Conservation (phyloP, 1,140 invertebrate species). For the Acromyrmex heyeri region DNA sequence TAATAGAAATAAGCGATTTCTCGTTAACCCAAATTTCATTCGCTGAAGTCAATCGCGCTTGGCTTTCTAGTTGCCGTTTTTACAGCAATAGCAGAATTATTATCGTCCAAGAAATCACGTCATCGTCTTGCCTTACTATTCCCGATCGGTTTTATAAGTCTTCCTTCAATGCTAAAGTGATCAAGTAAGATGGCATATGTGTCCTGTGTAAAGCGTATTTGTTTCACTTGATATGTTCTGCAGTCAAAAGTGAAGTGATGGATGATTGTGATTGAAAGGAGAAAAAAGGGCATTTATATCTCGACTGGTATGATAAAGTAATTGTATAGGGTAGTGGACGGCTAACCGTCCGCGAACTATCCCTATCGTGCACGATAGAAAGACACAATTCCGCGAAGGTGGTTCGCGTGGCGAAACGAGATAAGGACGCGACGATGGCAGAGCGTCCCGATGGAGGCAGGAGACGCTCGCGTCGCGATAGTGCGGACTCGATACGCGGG, state of each 20-base stretch:
- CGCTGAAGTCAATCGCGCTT: neutral
- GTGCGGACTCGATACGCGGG: slow-evolving; percentile 64
- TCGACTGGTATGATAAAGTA: slow-evolving; percentile 37
- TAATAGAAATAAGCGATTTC: neutral
- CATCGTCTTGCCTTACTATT: neutral
- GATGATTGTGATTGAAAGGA: neutral
- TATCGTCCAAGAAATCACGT: neutral
- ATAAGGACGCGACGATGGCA: slow-evolving; percentile 83
- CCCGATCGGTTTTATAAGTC: neutral
- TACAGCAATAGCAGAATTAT: neutral
- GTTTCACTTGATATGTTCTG: neutral
- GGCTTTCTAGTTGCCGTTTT: neutral
- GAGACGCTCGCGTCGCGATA: slow-evolving; percentile 73
- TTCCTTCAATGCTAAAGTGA: neutral
- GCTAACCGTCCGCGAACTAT: slow-evolving; percentile 21
- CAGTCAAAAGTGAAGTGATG: neutral
- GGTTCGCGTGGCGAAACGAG: slow-evolving; percentile 83
- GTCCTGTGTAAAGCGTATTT: neutral
- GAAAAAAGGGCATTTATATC: neutral
- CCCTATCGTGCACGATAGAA: slow-evolving; percentile 26
- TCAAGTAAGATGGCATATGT: neutral
- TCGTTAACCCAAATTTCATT: neutral
- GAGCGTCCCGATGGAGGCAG: slow-evolving; percentile 79
- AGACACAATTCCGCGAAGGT: slow-evolving; percentile 80
- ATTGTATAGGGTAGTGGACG: neutral